Conservation (phyloP, 2,113 vertebrate species). For the Carassius auratus region DNA sequence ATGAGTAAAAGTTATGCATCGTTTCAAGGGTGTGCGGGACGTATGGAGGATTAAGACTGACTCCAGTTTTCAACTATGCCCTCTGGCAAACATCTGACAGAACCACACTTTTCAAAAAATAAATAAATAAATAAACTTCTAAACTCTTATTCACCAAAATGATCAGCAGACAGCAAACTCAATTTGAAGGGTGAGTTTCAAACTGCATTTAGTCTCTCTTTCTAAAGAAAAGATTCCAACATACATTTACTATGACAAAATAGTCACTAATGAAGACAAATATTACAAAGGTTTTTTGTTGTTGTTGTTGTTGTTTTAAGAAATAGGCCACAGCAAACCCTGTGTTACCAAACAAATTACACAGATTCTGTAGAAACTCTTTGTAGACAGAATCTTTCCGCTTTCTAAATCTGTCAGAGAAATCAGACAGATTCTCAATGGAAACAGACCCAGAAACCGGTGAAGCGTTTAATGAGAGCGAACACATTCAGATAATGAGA, state of each 20-base stretch:
- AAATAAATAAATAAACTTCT: neutral
- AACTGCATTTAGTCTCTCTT: neutral
- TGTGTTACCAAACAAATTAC: neutral
- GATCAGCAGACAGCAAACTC: neutral
- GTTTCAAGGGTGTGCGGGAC: neutral
- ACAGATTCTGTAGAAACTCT: neutral
- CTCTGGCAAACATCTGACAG: slow-evolving; percentile 5
- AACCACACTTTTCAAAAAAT: neutral
- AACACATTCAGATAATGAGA: neutral
- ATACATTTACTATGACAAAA: neutral
- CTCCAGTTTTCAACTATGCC: neutral
- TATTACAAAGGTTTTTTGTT: neutral
- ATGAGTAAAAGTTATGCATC: neutral
- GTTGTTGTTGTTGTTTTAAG: no score
- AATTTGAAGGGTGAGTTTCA: neutral
- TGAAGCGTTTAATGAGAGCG: neutral
- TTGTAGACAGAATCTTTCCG: neutral
- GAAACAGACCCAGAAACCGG: neutral
- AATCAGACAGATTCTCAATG: neutral
- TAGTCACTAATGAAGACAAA: neutral
- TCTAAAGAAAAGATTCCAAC: neutral
- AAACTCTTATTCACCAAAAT: neutral
- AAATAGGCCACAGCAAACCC: neutral
- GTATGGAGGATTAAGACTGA: neutral
- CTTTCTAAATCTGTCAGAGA: slow-evolving; percentile 14